Evolutionary conservation across 2,113 vertebrate species (phyloP), one percentile per base, ranked within the genome.

Genomic region (Forbesichthys agassizii): DNA sequence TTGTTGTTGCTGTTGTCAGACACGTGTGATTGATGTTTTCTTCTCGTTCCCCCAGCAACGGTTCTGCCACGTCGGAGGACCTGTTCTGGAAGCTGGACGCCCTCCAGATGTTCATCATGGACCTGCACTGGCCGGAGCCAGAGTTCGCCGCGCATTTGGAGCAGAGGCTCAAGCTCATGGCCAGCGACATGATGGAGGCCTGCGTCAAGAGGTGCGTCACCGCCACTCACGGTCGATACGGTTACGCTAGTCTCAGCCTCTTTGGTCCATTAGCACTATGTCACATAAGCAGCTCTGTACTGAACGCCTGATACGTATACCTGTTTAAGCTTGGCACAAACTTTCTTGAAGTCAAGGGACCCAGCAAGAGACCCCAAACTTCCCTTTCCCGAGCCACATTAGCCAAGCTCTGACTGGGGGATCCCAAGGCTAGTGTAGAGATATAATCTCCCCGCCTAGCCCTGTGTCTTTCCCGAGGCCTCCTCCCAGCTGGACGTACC

Each of bases 111-210:
- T 99, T 99, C 80, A 93, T 98, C 65, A 84, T 93, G 88, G 98
- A 99, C 85, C 95, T 99, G 11, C 94, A 96, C 77, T 99, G 98
- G 98, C 97, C 97, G 20, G 97, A 99, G 90, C 93, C 93, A 7
- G 96, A 99, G 90, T 99, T 99, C 85, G 95, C 95, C 74, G 92
- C 95, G 83, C 97, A 99, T 78, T 94, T 99, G 91, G 96, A 99
- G 84, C 97, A 98, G 79, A 94, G 97, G 67, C 96, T 99, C 71
- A 99, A 98, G 83, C 94, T 98, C 71, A 98, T 99, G 98, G 96
- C 96, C 83, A 95, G 95, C 86, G 96, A 99, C 87, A 99, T 99
- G 98, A 96, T 98, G 90, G 97, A 99, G 87, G 96, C 98, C 84
- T 99, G 96, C 27, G 94, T 99, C 67, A 98, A 96, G 92, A 96